Evolutionary conservation across 2,797 vertebrate genomes (phyloP), one percentile per base, ranked within the genome.

Genomic region (Hemibagrus guttatus): DNA sequence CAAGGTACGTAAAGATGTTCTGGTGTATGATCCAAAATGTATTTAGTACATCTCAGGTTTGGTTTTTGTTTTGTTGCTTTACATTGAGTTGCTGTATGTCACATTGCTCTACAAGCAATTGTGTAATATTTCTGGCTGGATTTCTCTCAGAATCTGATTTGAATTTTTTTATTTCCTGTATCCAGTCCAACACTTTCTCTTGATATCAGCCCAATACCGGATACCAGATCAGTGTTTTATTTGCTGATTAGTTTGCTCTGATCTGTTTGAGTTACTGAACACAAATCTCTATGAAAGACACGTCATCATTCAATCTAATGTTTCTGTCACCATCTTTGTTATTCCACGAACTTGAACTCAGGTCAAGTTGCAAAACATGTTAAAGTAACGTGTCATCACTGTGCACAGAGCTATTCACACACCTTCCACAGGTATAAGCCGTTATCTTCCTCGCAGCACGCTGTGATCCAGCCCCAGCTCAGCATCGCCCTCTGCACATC

Each of bases 401-500:
- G 72, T 49, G 46, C 71, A 54, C 28, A 76, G 26, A 28, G 52
- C 72, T 75, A 3, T 54, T 75, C 49, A n/a, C n/a, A 17, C 72
- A 52, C 14, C 14, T 7, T 54, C n/a, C 12, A 26, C 23, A 6
- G 39, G 46, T 72, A 72, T 39, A n/a, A 13, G 21, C 23, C 42
- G 23, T 49, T 74, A 23, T 49, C 21, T 83, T 68, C 83, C 83
- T 81, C 87, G 84, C 88, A 17, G 46, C 78, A 84, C 3, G 7
- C 3, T 35, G 1, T 83, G 39, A 8, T 4, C 17, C 78, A 64
- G 54, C 81, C 42, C 78, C 2, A 74, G 87, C 52, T 63, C 85
- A 59, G 74, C 63, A 42, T 42, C 69, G 52, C 89, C 87, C 86
- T 82, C 88, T 91, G 71, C 64, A 86, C 85, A 84, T 78, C 58